Conservation (phyloP, 2,888 invertebrate species). For the Atethmia centrago region DNA sequence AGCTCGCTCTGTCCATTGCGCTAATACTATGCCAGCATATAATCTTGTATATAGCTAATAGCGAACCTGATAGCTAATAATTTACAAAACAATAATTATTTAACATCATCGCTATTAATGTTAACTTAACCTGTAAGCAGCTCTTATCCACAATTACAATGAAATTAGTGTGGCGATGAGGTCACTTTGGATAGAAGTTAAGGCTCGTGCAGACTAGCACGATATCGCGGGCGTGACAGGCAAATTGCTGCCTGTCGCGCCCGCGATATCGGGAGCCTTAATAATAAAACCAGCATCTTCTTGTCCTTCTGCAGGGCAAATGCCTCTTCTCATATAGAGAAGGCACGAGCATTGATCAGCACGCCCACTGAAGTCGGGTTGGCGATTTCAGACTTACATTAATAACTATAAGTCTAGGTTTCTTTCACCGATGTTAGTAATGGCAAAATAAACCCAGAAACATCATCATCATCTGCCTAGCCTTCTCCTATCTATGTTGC, state of each 20-base stretch:
- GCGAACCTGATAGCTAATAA: conserved; percentile 4
- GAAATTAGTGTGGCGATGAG: background rate
- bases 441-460: background rate
- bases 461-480: too few species aligned
- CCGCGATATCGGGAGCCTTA: too few species aligned
- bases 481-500: too few species aligned
- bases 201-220: too few species aligned
- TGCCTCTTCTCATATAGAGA: background rate
- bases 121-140: background rate
- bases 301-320: background rate
- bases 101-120: background rate
- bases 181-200: background rate
- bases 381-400: background rate
- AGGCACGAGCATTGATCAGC: background rate
- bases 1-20: conserved; percentile 66
- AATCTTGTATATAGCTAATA: conserved; percentile 30
- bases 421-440: background rate
- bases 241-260: too few species aligned
- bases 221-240: too few species aligned
- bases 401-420: background rate
- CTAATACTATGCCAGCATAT: conserved; percentile 43
- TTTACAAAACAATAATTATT: background rate
- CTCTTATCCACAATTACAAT: background rate
- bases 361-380: background rate
- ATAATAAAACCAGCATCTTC: background rate